phyloP scores from a whole-genome alignment of 2,888 invertebrate species.

The Hydrotaea diabolus region DNA sequence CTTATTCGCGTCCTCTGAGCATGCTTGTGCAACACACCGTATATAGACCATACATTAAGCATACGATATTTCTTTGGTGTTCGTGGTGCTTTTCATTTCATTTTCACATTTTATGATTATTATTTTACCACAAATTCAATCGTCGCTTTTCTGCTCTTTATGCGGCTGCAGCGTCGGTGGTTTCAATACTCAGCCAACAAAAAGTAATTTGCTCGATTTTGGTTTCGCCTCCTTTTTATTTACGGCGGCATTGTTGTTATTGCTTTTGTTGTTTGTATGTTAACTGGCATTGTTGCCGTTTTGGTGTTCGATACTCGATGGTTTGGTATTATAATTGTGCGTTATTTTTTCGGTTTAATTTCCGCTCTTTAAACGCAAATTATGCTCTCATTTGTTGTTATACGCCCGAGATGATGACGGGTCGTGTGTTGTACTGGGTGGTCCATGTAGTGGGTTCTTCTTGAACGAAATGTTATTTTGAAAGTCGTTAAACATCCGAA shows the following conservation, averaged over 20 bases:
- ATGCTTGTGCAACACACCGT: no score
- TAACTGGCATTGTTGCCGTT: slow-evolving; percentile 15
- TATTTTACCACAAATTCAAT: slow-evolving; percentile 41
- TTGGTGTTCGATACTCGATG: slow-evolving; percentile 2
- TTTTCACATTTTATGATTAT: slow-evolving; percentile 39
- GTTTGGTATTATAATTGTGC: slow-evolving; percentile 29
- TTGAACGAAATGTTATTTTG: no score
- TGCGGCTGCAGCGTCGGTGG: neutral
- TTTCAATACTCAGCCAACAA: neutral
- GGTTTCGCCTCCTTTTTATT: neutral
- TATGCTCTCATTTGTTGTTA: slow-evolving; percentile 19
- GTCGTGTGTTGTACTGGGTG: no score
- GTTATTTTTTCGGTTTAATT: slow-evolving; percentile 45
- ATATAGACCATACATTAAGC: no score
- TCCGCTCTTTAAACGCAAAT: slow-evolving; percentile 48
- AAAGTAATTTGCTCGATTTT: neutral
- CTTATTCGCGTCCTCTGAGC: no score
- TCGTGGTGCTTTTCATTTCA: neutral
- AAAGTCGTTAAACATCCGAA: no score
- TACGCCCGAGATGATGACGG: neutral
- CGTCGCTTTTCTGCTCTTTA: neutral
- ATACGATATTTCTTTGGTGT: no score
- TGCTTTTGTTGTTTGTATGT: neutral
- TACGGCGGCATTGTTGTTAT: neutral
- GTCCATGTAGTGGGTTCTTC: no score